A percentile compares a stretch with the other conserved stretches of the same genome.
Evolutionary conservation across 1,140 invertebrate genomes (phyloP).

Genomic region (Calephelis virginiensis): DNA sequence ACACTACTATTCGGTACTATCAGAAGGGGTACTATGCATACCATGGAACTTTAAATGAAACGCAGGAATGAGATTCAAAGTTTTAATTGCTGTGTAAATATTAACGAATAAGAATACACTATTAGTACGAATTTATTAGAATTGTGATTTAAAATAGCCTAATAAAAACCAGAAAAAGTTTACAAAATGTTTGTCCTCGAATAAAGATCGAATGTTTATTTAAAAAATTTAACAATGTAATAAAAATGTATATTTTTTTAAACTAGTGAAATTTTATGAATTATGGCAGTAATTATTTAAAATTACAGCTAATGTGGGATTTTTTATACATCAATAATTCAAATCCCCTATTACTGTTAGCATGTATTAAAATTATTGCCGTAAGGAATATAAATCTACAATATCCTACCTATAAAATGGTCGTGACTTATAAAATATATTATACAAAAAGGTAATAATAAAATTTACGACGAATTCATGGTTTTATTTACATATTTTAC

Average conservation of each 20-base stretch:
- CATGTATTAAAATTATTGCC: background rate
- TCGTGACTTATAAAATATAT: conserved; percentile 8
- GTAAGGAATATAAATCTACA: background rate
- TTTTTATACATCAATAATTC: background rate
- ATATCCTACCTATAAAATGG: background rate
- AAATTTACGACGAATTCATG: background rate
- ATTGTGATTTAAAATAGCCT: conserved; percentile 2
- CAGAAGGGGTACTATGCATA: conserved; percentile 93
- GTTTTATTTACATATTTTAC: conserved; percentile 15
- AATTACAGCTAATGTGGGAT: background rate
- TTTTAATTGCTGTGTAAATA: conserved; percentile 10
- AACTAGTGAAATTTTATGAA: conserved; percentile 1
- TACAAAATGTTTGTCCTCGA: conserved; percentile 2
- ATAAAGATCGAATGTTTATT: conserved; percentile 14
- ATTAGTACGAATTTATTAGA: conserved; percentile 6
- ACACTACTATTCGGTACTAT: conserved; percentile 94
- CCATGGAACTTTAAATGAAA: conserved; percentile 92
- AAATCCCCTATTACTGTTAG: background rate
- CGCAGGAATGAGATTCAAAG: background rate
- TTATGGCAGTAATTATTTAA: conserved; percentile 3
- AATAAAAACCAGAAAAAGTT: background rate
- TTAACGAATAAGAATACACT: background rate
- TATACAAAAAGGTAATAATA: background rate
- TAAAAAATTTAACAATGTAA: conserved; percentile 18
- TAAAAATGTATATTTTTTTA: conserved; percentile 14